A percentile compares a stretch with the other conserved stretches of the same genome.
phyloP scores from a whole-genome alignment of 2,797 vertebrate species.

The Macroramphosus scolopax region DNA sequence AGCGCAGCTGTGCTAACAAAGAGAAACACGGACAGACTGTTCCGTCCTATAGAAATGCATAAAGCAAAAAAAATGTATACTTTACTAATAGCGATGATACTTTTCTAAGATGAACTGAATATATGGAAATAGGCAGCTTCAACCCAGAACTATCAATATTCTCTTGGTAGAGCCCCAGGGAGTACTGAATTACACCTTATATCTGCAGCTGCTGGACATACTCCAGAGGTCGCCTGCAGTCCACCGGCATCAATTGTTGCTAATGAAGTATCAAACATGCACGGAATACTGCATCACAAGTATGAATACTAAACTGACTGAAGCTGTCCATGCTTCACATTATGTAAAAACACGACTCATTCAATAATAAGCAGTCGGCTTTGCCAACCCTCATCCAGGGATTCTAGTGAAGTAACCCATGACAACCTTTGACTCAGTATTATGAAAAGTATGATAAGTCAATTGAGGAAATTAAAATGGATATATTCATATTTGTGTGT shows the following conservation, averaged over 20 bases:
- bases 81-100: no score
- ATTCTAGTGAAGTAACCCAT: slow-evolving; percentile 22
- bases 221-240: slow-evolving; percentile 49
- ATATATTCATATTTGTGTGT: slow-evolving; percentile 61
- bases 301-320: slow-evolving; percentile 13
- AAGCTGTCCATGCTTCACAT: no score
- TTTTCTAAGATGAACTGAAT: slow-evolving; percentile 13
- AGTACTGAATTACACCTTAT: slow-evolving; percentile 25
- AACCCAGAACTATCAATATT: slow-evolving; percentile 9
- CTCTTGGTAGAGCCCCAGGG: slow-evolving; percentile 6
- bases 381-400: slow-evolving; percentile 12
- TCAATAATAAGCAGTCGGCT: slow-evolving; percentile 14
- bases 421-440: slow-evolving; percentile 17
- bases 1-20: slow-evolving; percentile 39
- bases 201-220: slow-evolving; percentile 43
- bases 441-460: slow-evolving; percentile 58
- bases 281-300: slow-evolving; percentile 12
- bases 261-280: slow-evolving; percentile 51
- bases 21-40: slow-evolving; percentile 45
- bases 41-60: slow-evolving; percentile 35
- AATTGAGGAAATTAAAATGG: slow-evolving; percentile 65
- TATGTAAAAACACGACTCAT: slow-evolving; percentile 1
- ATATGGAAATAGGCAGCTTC: slow-evolving; percentile 12
- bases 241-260: slow-evolving; percentile 34
- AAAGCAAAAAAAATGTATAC: slow-evolving; percentile 9